Conservation (phyloP, 2,113 vertebrate genomes). For the Pollimyrus isidori region DNA sequence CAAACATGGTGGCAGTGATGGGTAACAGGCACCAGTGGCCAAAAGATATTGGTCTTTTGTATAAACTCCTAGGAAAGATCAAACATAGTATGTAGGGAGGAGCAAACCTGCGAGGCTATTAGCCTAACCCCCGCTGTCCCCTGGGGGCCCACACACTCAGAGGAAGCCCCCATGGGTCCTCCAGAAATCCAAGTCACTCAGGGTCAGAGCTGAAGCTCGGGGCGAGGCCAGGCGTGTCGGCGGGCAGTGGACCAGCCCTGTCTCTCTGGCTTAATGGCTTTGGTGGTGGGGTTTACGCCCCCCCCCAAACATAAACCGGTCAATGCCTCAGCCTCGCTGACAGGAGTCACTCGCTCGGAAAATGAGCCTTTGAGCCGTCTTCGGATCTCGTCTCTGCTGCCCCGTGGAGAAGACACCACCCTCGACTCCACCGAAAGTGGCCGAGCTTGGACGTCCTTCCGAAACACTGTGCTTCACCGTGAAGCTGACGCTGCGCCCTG, state of each 20-base stretch:
- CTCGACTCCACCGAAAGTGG: not conserved
- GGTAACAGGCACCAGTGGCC: not conserved
- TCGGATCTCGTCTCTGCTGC: not conserved
- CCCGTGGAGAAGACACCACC: not conserved
- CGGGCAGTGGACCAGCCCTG: not conserved
- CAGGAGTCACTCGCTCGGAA: constrained; percentile 4
- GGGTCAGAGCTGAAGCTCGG: not conserved
- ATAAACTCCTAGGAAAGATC: not conserved
- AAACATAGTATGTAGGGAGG: not conserved
- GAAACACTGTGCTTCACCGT: not conserved
- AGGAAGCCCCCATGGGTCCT: not conserved
- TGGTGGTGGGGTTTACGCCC: not conserved
- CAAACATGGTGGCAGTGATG: not conserved
- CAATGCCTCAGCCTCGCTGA: not conserved
- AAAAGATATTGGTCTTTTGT: not conserved
- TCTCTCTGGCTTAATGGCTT: not conserved
- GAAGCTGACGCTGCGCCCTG: not conserved
- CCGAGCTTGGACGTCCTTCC: not conserved
- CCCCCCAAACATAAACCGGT: not conserved
- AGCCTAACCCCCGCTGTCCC: not conserved
- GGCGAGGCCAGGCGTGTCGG: not conserved
- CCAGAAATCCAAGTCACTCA: not conserved
- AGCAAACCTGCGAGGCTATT: not conserved
- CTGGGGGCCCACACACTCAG: not conserved
- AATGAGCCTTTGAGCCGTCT: not conserved